Base-by-base conservation (phyloP, 2,113 vertebrate species). In the Nothocercus julius region DNA sequence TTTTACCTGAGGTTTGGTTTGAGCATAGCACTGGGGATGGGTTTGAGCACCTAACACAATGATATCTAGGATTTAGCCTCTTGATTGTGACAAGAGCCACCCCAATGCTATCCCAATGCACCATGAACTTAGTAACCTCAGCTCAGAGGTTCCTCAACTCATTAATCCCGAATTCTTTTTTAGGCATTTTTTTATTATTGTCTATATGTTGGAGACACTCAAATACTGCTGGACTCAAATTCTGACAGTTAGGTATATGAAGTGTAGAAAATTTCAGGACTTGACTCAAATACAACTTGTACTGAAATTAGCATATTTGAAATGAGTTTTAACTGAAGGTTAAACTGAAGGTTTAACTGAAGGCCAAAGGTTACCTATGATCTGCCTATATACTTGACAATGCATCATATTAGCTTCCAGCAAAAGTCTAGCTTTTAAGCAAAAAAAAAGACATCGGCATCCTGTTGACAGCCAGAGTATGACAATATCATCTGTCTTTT, bases 91-190 rank as follows among this genome's bases (percentile, higher is more conserved):
- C n/a, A 84, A 22, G 67, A 70, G 56, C 30, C 32, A 51, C 8
- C 13, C 19, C n/a, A 49, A 19, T n/a, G 38, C 12, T 8, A 2
- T 10, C 17, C 11, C 5, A 38, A 32, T 18, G 25, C 1, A 1
- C 42, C 20, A 11, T 9, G 28, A 66, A n/a, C 2, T 9, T 11
- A 8, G 25, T 25, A 70, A 17, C 12, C 58, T 66, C 19, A 6
- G 32, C 0, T 0, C 36, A 34, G 14, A 47, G 54, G 36, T 36
- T 36, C 36, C 36, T 49, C 27, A 20, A 42, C 15, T 11, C 19
- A 15, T 22, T 17, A 28, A 25, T 49, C 63, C 45, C 42, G n/a
- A 3, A 0, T 1, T 9, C 2, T 68, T 51, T 38, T 82, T 44
- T 44, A 20, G 1, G 2, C 11, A 30, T 11, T 5, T 25, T 25